Conservation (phyloP, 2,888 invertebrate species). For the Teinopalpus imperialis region DNA sequence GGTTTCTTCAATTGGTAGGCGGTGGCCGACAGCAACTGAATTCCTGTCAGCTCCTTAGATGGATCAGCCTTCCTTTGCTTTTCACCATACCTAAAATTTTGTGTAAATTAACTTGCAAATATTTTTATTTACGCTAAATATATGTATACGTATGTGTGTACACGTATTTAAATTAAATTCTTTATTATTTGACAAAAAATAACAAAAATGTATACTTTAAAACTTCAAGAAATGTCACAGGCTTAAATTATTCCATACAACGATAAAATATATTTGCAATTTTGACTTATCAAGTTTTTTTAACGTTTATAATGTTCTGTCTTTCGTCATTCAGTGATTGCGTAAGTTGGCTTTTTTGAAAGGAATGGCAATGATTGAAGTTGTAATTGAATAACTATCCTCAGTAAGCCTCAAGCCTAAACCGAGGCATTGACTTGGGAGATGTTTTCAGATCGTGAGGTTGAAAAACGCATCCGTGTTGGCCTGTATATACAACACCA, state of each 20-base stretch:
- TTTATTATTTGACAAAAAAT: no score
- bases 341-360: neutral
- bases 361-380: neutral
- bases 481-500: slow-evolving; percentile 11
- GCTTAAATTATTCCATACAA: no score
- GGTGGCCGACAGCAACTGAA: slow-evolving; percentile 93
- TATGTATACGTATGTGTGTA: no score
- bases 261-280: no score
- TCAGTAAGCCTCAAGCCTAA: neutral
- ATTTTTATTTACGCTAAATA: no score
- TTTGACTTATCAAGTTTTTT: no score
- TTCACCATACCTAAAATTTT: slow-evolving; percentile 87
- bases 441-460: slow-evolving; percentile 3
- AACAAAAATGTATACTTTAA: no score
- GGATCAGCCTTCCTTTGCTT: slow-evolving; percentile 89
- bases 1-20: slow-evolving; percentile 94
- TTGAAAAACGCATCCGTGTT: slow-evolving; percentile 4
- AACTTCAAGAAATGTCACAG: no score
- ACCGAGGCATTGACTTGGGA: slow-evolving; percentile 7
- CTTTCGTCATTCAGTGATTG: no score
- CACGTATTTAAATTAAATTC: no score
- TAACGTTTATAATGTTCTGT: no score
- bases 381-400: neutral
- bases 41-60: slow-evolving; percentile 87
- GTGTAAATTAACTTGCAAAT: neutral